Evolutionary conservation across 2,797 vertebrate species (phyloP), one percentile per base, ranked within the genome.

Genomic region (Microctenopoma steveboyesi): DNA sequence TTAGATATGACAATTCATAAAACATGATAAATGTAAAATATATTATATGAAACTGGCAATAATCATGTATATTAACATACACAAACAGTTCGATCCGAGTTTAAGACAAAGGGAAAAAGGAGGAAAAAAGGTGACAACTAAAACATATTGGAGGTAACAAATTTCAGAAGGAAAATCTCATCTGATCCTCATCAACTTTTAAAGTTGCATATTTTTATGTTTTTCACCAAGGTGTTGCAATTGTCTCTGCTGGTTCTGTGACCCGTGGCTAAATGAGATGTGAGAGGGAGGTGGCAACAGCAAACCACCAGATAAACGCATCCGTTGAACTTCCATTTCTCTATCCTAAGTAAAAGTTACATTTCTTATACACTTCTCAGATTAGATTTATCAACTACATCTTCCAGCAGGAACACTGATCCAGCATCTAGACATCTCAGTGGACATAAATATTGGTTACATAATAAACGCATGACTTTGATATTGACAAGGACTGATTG

Each of bases 401-500:
- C 2, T 13, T n/a, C 16, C 35, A 46, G 35, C 4, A 9, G 45
- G 5, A 9, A 52, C 53, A 67, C 42, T 43, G 46, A 30, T 61
- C 46, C 14, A 45, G 55, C 51, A 47, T 42, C n/a, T 59, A 51
- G 9, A 69, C 15, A 10, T 42, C 15, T 3, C 9, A 63, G 27
- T 8, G 43, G 37, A 18, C 35, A 14, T 46, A 33, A 13, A 37
- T 1, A 51, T 7, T 28, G 50, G 28, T 18, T 48, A 51, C 40
- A 28, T 14, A 7, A 45, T 43, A 11, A 16, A 16, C 4, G 7
- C 5, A 55, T 46, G 67, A 81, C 52, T 74, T 53, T 5, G 62
- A 69, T 74, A 56, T 33, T 72, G 50, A 79, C 16, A 25, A 81
- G 35, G 65, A 53, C 25, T 16, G 8, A 63, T 11, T 12, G 52